These are phyloP conservation scores for Trichomycterus rosablanca DNA, from an alignment of 2,113 vertebrate species.

Conservation along the genomic window DNA sequence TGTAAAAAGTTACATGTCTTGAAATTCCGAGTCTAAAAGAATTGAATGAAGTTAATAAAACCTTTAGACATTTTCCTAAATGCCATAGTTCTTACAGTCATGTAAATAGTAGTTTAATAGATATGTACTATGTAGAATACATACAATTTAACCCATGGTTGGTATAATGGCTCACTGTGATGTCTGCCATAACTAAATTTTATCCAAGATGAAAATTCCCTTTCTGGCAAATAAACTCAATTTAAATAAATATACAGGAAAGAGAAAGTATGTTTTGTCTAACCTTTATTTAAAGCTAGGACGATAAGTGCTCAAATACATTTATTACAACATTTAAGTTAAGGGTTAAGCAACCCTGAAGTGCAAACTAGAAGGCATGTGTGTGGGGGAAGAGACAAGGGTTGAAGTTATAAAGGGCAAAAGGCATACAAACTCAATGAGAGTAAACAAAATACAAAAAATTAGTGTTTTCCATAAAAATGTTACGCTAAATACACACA, in stretches of 20 bases:
- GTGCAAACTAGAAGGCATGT: constrained; percentile 55
- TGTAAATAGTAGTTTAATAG: no score
- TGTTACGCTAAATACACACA: constrained; percentile 53
- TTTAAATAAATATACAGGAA: constrained; percentile 55
- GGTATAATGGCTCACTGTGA: no score
- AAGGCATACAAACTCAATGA: constrained; percentile 36
- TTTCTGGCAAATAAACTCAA: no score
- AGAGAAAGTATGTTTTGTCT: constrained; percentile 49
- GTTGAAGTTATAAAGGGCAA: constrained; percentile 19
- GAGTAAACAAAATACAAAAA: constrained; percentile 50
- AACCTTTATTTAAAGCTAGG: constrained; percentile 71
- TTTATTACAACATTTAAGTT: constrained; percentile 40
- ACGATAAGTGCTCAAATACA: constrained; percentile 52
- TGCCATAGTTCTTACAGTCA: no score
- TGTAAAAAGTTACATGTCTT: no score
- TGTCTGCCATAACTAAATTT: no score
- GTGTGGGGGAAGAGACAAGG: constrained; percentile 8
- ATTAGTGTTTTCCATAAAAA: constrained; percentile 54
- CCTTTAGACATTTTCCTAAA: no score
- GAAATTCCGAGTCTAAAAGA: no score
- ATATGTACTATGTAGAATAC: no score
- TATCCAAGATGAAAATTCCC: no score
- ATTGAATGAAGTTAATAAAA: no score
- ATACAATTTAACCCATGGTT: no score
- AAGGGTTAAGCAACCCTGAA: constrained; percentile 54